Percentiles rank a stretch among this genome's conserved stretches.
Conservation (phyloP, 2,888 invertebrate genomes). For the Steinernema carpocapsae region DNA sequence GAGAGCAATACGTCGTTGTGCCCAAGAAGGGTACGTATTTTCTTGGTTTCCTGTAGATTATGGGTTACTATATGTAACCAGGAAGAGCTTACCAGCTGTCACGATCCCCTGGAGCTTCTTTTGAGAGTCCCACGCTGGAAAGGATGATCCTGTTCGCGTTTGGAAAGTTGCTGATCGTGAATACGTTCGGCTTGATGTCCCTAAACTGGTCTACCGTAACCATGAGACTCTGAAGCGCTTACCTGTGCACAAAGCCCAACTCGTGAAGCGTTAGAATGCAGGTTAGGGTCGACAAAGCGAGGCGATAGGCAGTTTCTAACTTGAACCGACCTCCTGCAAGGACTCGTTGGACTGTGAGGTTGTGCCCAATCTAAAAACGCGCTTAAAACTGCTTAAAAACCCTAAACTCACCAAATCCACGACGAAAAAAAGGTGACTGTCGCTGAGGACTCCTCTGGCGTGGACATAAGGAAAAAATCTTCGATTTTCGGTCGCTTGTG, state of each 20-base stretch:
- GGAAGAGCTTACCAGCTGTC: neutral
- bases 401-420: neutral
- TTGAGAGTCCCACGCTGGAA: neutral
- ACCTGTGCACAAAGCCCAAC: neutral
- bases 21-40: neutral
- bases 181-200: slow-evolving; percentile 7
- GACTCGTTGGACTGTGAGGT: neutral
- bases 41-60: neutral
- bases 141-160: slow-evolving; percentile 6
- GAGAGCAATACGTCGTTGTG: neutral
- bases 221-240: neutral
- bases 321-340: neutral
- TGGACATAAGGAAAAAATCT: slow-evolving; percentile 5
- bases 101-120: neutral
- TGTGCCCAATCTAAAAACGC: neutral
- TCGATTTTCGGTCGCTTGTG: neutral
- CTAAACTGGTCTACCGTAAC: neutral
- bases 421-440: neutral
- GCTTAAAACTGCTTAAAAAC: no score
- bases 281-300: neutral
- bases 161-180: neutral
- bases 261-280: slow-evolving; percentile 6
- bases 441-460: neutral
- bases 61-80: neutral
- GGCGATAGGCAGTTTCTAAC: neutral